Conservation (phyloP, 2,113 vertebrate genomes). For the Phyllostomus hastatus region DNA sequence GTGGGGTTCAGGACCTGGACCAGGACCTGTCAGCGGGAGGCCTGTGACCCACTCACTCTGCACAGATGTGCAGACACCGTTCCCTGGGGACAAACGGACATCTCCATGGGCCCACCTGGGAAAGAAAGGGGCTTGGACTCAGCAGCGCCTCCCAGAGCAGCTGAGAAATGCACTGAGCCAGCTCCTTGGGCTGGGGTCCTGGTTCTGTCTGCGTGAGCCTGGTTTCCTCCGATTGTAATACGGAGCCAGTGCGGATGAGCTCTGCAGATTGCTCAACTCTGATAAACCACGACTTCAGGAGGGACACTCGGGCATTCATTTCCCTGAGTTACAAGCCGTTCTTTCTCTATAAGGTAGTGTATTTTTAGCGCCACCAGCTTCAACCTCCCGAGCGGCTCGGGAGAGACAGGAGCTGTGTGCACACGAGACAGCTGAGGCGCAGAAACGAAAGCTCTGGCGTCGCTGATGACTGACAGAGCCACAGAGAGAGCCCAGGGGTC, state of each 20-base stretch:
- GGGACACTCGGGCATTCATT: not conserved
- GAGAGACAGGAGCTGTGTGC: not conserved
- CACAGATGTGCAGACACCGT: not conserved
- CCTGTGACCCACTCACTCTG: not conserved
- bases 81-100: not conserved
- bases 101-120: not conserved
- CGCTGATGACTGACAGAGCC: not conserved
- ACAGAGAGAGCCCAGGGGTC: not conserved
- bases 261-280: not conserved
- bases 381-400: not conserved
- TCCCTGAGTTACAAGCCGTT: not conserved
- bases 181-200: fast-evolving
- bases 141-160: not conserved
- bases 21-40: not conserved
- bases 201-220: not conserved
- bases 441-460: not conserved
- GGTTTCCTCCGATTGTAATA: fast-evolving
- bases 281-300: not conserved
- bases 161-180: not conserved
- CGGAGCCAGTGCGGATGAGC: fast-evolving
- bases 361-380: not conserved
- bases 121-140: not conserved
- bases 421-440: not conserved
- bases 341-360: not conserved
- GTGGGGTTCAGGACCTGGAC: not conserved